Conservation (phyloP, 2,797 vertebrate species). For the Hapalemur alaotrensis region DNA sequence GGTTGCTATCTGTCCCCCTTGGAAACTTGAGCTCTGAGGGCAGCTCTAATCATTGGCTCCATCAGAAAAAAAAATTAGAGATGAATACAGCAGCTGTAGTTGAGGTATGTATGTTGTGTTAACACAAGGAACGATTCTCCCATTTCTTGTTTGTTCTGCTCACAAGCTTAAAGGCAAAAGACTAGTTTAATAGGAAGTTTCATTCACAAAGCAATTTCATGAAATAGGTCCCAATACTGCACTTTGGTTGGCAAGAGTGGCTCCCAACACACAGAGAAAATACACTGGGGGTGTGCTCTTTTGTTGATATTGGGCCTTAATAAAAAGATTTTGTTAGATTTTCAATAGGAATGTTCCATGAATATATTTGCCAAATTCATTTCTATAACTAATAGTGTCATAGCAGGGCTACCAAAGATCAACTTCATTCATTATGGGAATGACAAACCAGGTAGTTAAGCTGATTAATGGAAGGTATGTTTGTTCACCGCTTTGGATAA, state of each 20-base stretch:
- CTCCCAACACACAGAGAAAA: not conserved
- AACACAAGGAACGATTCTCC: not conserved
- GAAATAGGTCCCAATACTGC: not conserved
- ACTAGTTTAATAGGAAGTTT: not conserved
- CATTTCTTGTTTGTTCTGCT: not conserved
- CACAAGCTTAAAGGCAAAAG: not conserved
- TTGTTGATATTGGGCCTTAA: not conserved
- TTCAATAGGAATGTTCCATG: not conserved
- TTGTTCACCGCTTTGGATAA: slow-evolving; percentile 57
- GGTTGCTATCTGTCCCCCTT: not conserved
- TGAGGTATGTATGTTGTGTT: not conserved
- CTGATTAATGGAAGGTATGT: slow-evolving; percentile 65
- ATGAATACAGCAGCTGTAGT: not conserved
- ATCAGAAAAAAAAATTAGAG: not conserved
- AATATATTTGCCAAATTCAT: slow-evolving; percentile 27
- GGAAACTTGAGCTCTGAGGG: not conserved
- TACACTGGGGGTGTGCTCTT: not conserved
- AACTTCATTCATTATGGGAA: not conserved
- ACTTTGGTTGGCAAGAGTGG: not conserved
- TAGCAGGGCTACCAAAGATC: not conserved
- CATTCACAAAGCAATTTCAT: not conserved
- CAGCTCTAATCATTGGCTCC: not conserved
- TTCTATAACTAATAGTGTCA: slow-evolving; percentile 48
- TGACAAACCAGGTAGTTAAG: slow-evolving; percentile 61
- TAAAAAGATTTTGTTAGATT: slow-evolving; percentile 26